A percentile compares a stretch with the other conserved stretches of the same genome.
These are phyloP conservation scores for Tipula unca DNA, from an alignment of 2,888 invertebrate species.

Conservation along the genomic window DNA sequence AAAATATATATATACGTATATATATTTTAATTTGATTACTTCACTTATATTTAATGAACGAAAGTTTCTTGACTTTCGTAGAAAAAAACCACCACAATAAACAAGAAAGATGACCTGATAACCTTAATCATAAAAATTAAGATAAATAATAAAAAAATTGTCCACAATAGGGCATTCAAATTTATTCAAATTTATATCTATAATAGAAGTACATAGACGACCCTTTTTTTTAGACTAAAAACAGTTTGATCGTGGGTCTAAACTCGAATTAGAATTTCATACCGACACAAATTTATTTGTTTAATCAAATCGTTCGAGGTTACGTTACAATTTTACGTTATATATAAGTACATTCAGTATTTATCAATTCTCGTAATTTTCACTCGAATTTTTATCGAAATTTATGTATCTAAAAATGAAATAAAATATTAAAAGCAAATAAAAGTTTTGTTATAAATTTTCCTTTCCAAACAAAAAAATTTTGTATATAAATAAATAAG, in stretches of 20 bases:
- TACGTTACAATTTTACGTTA: too few species aligned
- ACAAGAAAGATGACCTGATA: constrained; percentile 8
- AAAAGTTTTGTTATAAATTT: neutral
- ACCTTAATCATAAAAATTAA: constrained; percentile 14
- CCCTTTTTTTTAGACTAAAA: neutral
- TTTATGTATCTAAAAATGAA: neutral
- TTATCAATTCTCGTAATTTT: neutral
- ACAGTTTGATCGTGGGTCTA: neutral
- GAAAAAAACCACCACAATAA: neutral
- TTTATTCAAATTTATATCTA: neutral
- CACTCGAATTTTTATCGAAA: neutral
- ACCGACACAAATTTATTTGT: neutral
- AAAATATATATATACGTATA: neutral
- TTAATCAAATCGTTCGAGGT: neutral
- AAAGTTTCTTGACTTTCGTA: neutral
- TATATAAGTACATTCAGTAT: neutral
- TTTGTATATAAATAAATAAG: neutral
- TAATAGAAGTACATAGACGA: neutral
- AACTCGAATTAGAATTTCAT: neutral
- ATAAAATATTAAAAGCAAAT: neutral
- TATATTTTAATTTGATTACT: neutral
- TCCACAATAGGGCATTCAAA: neutral
- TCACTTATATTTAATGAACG: neutral
- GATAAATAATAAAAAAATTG: neutral
- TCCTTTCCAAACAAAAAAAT: neutral